phyloP scores from a whole-genome alignment of 2,797 vertebrate species.

The Eidolon dupreanum region DNA sequence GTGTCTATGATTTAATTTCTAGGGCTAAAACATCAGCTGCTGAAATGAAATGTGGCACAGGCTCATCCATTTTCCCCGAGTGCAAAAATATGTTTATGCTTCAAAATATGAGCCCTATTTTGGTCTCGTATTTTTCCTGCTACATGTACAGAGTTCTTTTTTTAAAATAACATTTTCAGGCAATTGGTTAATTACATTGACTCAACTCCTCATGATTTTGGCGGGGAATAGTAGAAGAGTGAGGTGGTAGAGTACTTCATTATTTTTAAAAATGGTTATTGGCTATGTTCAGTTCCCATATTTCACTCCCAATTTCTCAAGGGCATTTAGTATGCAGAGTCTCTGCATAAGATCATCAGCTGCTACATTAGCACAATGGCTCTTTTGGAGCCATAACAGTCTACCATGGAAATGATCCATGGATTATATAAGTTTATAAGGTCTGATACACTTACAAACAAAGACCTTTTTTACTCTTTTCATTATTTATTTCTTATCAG shows the following conservation, averaged over 20 bases:
- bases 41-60: constrained; percentile 44
- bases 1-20: constrained; percentile 65
- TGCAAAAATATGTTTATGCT: constrained; percentile 57
- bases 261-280: constrained; percentile 77
- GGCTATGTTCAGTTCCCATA: constrained; percentile 66
- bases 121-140: background rate
- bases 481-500: constrained; percentile 81
- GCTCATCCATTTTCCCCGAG: constrained; percentile 37
- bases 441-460: constrained; percentile 85
- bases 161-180: constrained; percentile 72
- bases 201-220: constrained; percentile 37
- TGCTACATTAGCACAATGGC: constrained; percentile 84
- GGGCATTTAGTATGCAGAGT: constrained; percentile 81
- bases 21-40: constrained; percentile 49
- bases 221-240: constrained; percentile 38
- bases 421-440: constrained; percentile 84
- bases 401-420: constrained; percentile 83
- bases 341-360: constrained; percentile 72
- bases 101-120: constrained; percentile 53
- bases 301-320: constrained; percentile 81
- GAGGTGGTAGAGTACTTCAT: constrained; percentile 55
- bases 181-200: constrained; percentile 64
- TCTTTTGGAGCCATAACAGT: constrained; percentile 82
- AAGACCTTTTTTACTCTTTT: constrained; percentile 71
- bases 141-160: background rate